phyloP scores from a whole-genome alignment of 2,113 vertebrate genomes.

The Callithrix jacchus region DNA sequence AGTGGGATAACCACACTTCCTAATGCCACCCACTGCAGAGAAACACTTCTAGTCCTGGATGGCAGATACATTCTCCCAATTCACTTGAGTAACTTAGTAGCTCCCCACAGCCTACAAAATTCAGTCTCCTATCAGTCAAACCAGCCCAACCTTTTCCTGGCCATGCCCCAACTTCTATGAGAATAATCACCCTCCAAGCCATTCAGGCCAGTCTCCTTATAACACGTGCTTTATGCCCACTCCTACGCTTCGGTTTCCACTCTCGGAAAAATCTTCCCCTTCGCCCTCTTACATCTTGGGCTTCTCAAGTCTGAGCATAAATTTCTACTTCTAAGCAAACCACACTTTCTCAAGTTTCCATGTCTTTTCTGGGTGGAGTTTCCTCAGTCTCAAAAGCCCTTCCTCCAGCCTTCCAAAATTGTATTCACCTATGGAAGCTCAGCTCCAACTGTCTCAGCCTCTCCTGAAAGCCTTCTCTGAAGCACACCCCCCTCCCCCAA shows the following conservation, averaged over 20 bases:
- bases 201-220: not conserved
- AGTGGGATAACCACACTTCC: not conserved
- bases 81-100: not conserved
- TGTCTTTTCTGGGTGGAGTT: not conserved
- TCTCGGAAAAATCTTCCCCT: not conserved
- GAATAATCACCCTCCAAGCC: not conserved
- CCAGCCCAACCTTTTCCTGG: not conserved
- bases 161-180: not conserved
- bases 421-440: not conserved
- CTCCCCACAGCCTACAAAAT: not conserved
- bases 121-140: not conserved
- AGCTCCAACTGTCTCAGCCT: not conserved
- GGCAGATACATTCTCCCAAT: not conserved
- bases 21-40: not conserved
- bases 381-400: not conserved
- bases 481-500: not conserved
- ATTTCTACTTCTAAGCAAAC: not conserved
- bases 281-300: not conserved
- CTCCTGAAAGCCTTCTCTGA: not conserved
- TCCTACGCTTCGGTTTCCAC: not conserved
- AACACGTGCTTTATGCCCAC: not conserved
- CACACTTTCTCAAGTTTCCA: not conserved
- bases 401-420: not conserved
- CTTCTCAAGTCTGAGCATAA: not conserved
- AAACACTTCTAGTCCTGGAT: not conserved